Conservation (phyloP, 2,888 invertebrate species). For the Bedellia somnulentella region DNA sequence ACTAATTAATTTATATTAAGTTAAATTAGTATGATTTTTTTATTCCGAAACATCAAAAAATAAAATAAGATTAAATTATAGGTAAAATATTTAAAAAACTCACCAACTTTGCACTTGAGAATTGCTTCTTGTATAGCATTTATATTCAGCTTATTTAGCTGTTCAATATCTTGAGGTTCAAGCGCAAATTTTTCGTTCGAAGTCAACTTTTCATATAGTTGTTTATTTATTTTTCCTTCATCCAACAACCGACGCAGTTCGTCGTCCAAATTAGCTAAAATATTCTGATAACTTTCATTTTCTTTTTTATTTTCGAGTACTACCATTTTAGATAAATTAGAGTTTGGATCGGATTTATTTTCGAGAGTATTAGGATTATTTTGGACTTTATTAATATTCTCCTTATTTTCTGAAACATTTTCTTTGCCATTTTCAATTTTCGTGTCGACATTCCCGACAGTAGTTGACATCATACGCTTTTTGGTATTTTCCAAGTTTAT, state of each 20-base stretch:
- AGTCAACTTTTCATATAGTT: conserved; percentile 39
- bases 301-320: neutral
- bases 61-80: no score
- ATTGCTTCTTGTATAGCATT: conserved; percentile 30
- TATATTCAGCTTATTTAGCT: conserved; percentile 40
- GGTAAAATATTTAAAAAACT: no score
- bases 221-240: conserved; percentile 37
- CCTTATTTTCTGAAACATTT: no score
- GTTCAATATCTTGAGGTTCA: conserved; percentile 45
- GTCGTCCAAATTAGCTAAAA: conserved; percentile 1
- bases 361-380: no score
- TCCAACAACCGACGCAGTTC: conserved; percentile 29
- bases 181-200: conserved; percentile 43
- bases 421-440: neutral
- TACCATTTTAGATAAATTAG: no score
- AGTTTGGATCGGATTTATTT: no score
- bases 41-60: no score
- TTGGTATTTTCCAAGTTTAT: neutral
- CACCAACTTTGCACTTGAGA: conserved; percentile 36
- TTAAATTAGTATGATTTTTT: no score
- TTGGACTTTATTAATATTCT: no score
- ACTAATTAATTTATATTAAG: no score
- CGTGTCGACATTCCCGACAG: neutral
- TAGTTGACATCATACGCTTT: neutral
- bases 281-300: neutral